Percentiles rank a stretch among this genome's conserved stretches.
Conservation (phyloP, 2,888 invertebrate genomes). For the Hypomecis atomaria region DNA sequence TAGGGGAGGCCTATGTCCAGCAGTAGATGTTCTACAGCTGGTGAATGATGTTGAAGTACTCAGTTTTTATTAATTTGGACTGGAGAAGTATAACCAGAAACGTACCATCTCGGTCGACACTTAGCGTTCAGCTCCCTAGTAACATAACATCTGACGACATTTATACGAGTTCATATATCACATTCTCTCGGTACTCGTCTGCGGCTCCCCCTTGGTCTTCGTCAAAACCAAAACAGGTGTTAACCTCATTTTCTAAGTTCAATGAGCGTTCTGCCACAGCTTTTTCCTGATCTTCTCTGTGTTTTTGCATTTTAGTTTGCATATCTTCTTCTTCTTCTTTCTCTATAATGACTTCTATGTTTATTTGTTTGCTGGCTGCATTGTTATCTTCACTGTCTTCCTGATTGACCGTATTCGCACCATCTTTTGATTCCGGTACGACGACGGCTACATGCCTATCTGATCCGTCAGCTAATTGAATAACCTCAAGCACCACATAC, state of each 20-base stretch:
- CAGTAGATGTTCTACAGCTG: no score
- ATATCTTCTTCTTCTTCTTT: constrained; percentile 35
- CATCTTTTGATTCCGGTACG: constrained; percentile 65
- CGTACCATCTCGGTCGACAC: no score
- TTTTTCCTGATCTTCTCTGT: constrained; percentile 42
- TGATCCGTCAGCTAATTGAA: constrained; percentile 90
- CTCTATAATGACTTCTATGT: constrained; percentile 5
- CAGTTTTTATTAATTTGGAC: no score
- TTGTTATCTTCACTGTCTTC: no score
- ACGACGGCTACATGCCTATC: constrained; percentile 85
- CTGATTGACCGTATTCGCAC: no score
- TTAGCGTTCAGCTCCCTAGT: no score
- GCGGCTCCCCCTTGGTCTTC: constrained; percentile 12
- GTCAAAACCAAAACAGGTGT: constrained; percentile 93
- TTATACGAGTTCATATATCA: constrained; percentile 15
- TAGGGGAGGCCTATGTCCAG: no score
- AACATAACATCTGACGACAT: background rate
- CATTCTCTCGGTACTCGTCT: constrained; percentile 10
- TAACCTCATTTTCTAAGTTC: constrained; percentile 87
- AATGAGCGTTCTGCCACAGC: constrained; percentile 52
- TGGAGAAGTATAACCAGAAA: no score
- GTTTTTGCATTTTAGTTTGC: constrained; percentile 39
- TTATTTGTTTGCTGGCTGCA: background rate
- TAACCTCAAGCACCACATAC: constrained; percentile 95
- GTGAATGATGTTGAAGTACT: no score